Evolutionary conservation across 2,888 invertebrate genomes (phyloP).

Genomic region (Thereva unica): DNA sequence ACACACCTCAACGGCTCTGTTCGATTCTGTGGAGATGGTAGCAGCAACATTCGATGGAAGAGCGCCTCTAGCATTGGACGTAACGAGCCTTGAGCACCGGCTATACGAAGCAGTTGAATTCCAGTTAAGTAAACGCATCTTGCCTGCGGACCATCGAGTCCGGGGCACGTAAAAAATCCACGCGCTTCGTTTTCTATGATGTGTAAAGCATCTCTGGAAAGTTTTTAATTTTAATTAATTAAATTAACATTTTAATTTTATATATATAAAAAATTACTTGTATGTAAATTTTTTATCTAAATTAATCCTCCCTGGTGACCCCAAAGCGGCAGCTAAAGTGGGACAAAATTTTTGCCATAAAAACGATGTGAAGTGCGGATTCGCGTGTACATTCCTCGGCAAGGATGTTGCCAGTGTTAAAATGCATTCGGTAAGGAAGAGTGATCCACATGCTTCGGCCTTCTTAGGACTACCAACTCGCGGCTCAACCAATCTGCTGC

Average conservation of each 20-base stretch:
- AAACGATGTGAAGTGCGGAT: conserved; percentile 84
- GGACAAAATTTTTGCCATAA: conserved; percentile 94
- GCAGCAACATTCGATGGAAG: conserved; percentile 88
- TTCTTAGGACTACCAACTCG: conserved; percentile 61
- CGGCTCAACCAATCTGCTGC: conserved; percentile 81
- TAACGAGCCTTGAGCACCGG: conserved; percentile 84
- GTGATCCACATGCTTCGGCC: conserved; percentile 57
- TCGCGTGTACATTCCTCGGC: conserved; percentile 80
- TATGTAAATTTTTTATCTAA: conserved; percentile 79
- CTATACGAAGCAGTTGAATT: conserved; percentile 83
- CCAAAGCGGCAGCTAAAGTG: conserved; percentile 82
- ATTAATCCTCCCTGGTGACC: conserved; percentile 71
- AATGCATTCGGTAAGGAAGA: conserved; percentile 85
- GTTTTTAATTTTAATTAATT: neutral
- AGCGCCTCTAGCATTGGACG: conserved; percentile 90
- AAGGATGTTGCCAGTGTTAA: conserved; percentile 81
- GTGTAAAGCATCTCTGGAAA: conserved; percentile 55
- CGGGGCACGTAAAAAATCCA: conserved; percentile 58
- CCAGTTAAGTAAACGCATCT: conserved; percentile 88
- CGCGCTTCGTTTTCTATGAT: conserved; percentile 58
- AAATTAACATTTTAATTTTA: neutral
- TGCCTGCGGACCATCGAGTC: conserved; percentile 79
- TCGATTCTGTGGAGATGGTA: conserved; percentile 83
- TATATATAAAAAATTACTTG: conserved; percentile 57
- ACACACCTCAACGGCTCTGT: conserved; percentile 83